A percentile compares a stretch with the other conserved stretches of the same genome.
phyloP scores from a whole-genome alignment of 2,888 invertebrate species.

The Polia nebulosa region DNA sequence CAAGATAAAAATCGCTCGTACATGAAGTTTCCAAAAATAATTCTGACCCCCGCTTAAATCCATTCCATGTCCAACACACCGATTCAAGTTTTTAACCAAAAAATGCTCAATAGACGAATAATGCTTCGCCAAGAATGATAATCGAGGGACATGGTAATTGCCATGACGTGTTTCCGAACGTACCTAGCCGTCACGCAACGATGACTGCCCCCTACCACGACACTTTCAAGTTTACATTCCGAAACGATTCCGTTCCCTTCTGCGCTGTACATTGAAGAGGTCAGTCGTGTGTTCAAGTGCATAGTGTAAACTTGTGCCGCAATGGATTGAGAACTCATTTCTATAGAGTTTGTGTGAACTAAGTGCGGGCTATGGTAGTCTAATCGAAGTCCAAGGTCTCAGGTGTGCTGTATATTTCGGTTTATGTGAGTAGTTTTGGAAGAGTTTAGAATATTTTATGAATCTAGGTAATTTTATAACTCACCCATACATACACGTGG shows the following conservation, averaged over 20 bases:
- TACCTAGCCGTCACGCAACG: conserved; percentile 85
- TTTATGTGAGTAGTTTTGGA: conserved; percentile 74
- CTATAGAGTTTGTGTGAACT: conserved; percentile 70
- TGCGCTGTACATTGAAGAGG: conserved; percentile 70
- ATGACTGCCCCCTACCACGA: conserved; percentile 83
- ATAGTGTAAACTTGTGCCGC: conserved; percentile 75
- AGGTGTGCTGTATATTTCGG: conserved; percentile 77
- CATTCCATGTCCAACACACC: conserved; percentile 19
- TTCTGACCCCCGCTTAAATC: conserved; percentile 15
- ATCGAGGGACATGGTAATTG: conserved; percentile 83
- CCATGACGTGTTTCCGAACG: conserved; percentile 79
- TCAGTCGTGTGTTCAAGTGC: conserved; percentile 69
- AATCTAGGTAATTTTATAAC: conserved; percentile 39
- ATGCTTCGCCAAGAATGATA: conserved; percentile 77
- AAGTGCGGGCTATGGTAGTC: conserved; percentile 74
- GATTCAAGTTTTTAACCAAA: conserved; percentile 62
- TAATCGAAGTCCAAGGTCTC: conserved; percentile 85
- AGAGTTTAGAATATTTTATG: conserved; percentile 57
- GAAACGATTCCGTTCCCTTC: conserved; percentile 69
- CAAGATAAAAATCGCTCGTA: neutral
- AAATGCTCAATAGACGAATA: conserved; percentile 71
- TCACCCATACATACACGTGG: conserved; percentile 4
- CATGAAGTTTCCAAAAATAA: neutral
- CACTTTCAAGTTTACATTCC: conserved; percentile 75
- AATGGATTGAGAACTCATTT: conserved; percentile 76